Evolutionary conservation across 2,888 invertebrate species (phyloP), one percentile per base, ranked within the genome.

Genomic region (Petrolisthes cinctipes): DNA sequence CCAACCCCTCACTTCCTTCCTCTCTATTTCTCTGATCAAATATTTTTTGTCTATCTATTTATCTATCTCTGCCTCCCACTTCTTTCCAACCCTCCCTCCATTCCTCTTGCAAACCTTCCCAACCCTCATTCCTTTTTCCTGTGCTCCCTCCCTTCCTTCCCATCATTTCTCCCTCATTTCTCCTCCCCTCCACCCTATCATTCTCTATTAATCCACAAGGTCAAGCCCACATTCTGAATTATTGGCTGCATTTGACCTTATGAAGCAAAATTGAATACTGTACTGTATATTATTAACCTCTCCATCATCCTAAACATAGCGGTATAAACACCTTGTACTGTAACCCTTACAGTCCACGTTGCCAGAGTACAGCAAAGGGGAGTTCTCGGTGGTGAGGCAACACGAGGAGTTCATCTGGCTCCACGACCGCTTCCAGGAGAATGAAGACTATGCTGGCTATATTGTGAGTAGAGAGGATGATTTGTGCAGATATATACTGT

Each of bases 391-490:
- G 14, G 98, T 98, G 4, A 94, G 99, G 37, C 99, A 99, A 92
- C 99, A 99, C 92, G 99, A 99, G 92, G 99, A 99, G 93, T 99
- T 99, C 93, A 97, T 99, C 80, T 99, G 99, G 99, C 94, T 99
- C 17, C 99, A 99, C 92, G 98, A 98, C 93, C 94, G 98, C 91
- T 98, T 98, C 92, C 99, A 98, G 92, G 99, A 99, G 93, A 98
- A 98, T 93, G 98, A 97, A 91, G 96, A 97, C 91, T 99, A 99
- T 94, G 99, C 98, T 90, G 99, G 99, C 51, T 99, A 98, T 92
- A 99, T 99, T 94, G 99, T 99, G 93, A 95, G 97, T 94, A 11
- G 11, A n/a, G 23, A 20, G 17, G 53, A 17, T 51, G 51, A 20
- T 4, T 2, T 11, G 2, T 37, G 7, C 9, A 9, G 11, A 53